Evolutionary conservation across 2,888 invertebrate species (phyloP), one percentile per base, ranked within the genome.

Genomic region (Netelia virgata): DNA sequence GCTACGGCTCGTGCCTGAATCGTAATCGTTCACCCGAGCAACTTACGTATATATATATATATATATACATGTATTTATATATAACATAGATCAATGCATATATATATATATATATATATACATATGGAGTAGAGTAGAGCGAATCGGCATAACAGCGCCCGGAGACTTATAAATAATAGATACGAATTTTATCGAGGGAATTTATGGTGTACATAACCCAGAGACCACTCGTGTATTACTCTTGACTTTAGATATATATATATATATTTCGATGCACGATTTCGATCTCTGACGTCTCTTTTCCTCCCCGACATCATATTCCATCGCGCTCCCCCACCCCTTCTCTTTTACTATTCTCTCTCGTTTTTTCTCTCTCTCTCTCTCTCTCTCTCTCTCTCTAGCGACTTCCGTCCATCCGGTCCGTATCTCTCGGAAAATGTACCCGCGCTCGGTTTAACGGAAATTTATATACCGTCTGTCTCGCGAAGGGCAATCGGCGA

Each of bases 151-250:
- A 83, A 83, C 68, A 68, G 73, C 50, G 18, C 28, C 47, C 59
- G 3, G 83, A 63, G 75, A 61, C 79, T 83, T 83, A 83, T 83
- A 75, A 80, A 83, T 80, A 83, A 83, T 76, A 80, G 79, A 83
- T 83, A 83, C 77, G 78, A 83, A 69, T 80, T 83, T 83, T 75
- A 83, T 80, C 76, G 61, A 75, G 41, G 16, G 43, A 75, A 79
- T 79, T 79, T 79, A 83, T 79, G 18, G 79, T 55, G 14, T 69
- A 16, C 57, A 28, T 36, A 59, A 53, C n/a, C 23, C 55, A 36
- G 16, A 59, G 43, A 72, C 66, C 59, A 72, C 72, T 43, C 53
- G 14, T 20, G 14, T 74, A 50, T 28, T 64, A 53, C 53, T 64
- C 36, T 64, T 23, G 43, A 43, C 28, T 28, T 80, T 50, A 53